Evolutionary conservation across 2,888 invertebrate genomes (phyloP).

Genomic region (Encarsia formosa): DNA sequence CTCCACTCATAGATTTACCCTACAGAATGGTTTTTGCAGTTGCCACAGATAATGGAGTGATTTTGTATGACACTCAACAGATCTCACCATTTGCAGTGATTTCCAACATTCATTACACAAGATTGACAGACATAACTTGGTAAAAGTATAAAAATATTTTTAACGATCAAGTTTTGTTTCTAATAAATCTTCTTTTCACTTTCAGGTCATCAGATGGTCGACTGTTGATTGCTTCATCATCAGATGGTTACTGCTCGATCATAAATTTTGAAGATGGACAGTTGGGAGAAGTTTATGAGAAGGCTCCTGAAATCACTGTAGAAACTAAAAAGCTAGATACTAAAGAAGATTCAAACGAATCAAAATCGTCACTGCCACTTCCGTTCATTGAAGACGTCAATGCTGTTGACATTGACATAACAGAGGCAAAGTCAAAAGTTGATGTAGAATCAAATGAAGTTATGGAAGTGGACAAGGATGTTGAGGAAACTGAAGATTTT

Average conservation of each 20-base stretch:
- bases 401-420: conserved; percentile 45
- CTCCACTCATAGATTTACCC: conserved; percentile 59
- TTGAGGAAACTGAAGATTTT: conserved; percentile 58
- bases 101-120: conserved; percentile 84
- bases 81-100: conserved; percentile 72
- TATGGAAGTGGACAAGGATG: conserved; percentile 11
- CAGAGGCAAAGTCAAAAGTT: conserved; percentile 22
- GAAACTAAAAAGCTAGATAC: conserved; percentile 13
- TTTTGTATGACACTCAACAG: conserved; percentile 87
- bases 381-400: conserved; percentile 37
- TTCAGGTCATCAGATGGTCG: conserved; percentile 71
- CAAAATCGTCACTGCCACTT: conserved; percentile 2
- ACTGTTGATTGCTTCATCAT: conserved; percentile 74
- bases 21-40: conserved; percentile 88
- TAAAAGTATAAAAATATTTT: conserved; percentile 35
- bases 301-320: conserved; percentile 38
- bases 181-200: conserved; percentile 1
- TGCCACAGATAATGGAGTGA: conserved; percentile 80
- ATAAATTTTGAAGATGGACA: conserved; percentile 72
- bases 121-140: conserved; percentile 85
- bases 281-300: conserved; percentile 61
- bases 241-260: conserved; percentile 86
- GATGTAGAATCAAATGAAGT: conserved; percentile 8
- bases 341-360: conserved; percentile 20
- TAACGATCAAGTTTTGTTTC: too few species aligned